Base-by-base conservation (phyloP, 2,888 invertebrate species). In the Dasysyrphus albostriatus region DNA sequence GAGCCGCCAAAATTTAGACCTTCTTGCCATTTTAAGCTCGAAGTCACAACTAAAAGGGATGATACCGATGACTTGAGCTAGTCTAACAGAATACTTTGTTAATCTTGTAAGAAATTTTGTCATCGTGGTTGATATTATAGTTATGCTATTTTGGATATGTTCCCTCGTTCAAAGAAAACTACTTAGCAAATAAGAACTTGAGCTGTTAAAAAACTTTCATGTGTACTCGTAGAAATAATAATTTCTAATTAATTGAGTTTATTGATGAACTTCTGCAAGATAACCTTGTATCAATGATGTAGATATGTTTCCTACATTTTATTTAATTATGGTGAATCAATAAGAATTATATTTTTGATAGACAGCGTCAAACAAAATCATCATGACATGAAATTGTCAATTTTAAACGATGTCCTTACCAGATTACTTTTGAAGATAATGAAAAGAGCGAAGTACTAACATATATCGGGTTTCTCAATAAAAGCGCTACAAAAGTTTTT, bases 21-120 rank as follows among this genome's bases (percentile, higher is more conserved):
- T 51, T 19, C 6, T 24, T 4, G 67, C 49, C 1, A 9, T 14
- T 67, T 9, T 49, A 24, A 3, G 19, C 6, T 67, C 3, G 7
- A 67, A 67, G 6, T 67, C 5, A 32, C 14, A 16, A 51, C 51
- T n/a, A 9, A 67, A 51, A 0, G 67, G 67, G 2, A 67, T 67
- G 7, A 67, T 51, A 8, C 67, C 67, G 1, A 67, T 12, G 4
- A 67, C 3, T 67, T 67, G 67, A 16, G 51, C 16, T 3, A 49
- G 0, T 19, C 37, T 24, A 2, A 37, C 0, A 7, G 6, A 49
- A 5, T 4, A 8, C 24, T 49, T 49, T 37, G 14, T n/a, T 3
- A 67, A 7, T n/a, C 14, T 12, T 8, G 12, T 49, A 6, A 51
- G 7, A 14, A 67, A 16, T 7, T 37, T 37, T n/a, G 67, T 32